Conservation (phyloP, 2,797 vertebrate genomes). For the Todus mexicanus region DNA sequence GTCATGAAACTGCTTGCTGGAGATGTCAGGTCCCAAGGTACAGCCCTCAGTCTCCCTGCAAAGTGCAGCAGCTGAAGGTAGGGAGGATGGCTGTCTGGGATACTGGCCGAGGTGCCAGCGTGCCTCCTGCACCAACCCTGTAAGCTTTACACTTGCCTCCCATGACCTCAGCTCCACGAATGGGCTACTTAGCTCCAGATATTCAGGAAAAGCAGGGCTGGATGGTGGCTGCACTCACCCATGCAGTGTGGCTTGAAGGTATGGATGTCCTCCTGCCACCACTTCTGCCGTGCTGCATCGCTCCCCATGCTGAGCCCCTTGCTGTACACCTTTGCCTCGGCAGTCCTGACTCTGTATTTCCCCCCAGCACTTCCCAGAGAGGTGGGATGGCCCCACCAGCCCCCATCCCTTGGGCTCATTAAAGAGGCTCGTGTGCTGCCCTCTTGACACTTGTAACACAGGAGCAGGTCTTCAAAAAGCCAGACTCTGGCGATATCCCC, state of each 20-base stretch:
- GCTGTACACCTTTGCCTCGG: rapidly evolving
- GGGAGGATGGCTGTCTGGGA: not conserved
- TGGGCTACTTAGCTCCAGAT: not conserved
- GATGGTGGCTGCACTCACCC: not conserved
- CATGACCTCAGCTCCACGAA: not conserved
- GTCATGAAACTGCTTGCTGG: not conserved
- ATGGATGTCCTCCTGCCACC: not conserved
- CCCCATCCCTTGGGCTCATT: not conserved
- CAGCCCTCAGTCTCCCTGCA: not conserved
- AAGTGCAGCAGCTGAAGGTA: too few species aligned
- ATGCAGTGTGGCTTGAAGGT: rapidly evolving
- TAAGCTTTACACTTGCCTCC: not conserved
- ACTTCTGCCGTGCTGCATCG: rapidly evolving
- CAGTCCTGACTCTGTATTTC: not conserved
- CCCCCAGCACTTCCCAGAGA: not conserved
- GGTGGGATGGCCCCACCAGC: rapidly evolving
- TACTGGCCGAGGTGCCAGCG: rapidly evolving
- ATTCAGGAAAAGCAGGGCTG: not conserved
- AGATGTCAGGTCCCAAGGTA: not conserved
- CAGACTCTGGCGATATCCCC: not conserved
- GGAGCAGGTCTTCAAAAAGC: conserved; percentile 51
- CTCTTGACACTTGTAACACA: conserved; percentile 44
- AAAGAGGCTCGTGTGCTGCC: not conserved
- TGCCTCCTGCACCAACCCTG: not conserved
- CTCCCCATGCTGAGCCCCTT: rapidly evolving